These are phyloP conservation scores for Saccostrea echinata DNA, from an alignment of 1,140 invertebrate genomes.

Conservation along the genomic window DNA sequence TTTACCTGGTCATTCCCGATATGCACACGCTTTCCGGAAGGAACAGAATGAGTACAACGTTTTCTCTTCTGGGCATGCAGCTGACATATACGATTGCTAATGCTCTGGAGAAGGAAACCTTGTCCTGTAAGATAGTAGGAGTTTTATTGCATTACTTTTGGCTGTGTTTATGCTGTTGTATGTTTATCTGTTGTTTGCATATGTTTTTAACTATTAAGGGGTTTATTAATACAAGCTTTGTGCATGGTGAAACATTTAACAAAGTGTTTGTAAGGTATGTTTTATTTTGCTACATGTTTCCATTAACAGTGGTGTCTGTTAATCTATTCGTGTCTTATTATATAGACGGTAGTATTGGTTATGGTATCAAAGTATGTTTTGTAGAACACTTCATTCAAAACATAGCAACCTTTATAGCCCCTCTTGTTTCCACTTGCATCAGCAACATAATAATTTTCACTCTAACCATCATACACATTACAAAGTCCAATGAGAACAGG, in stretches of 20 bases:
- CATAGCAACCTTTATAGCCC: conserved; percentile 38
- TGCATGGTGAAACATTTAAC: not conserved
- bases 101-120: not conserved
- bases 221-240: not conserved
- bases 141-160: not conserved
- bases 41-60: not conserved
- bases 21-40: not conserved
- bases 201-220: not conserved
- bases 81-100: not conserved
- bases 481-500: not conserved
- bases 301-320: not conserved
- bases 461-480: conserved; percentile 36
- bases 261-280: not conserved
- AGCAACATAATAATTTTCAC: conserved; percentile 44
- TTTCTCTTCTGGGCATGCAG: not conserved
- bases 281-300: not conserved
- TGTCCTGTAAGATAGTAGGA: not conserved
- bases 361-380: conserved; percentile 38
- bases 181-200: not conserved
- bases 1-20: not conserved
- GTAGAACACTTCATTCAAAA: not conserved
- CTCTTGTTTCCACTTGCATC: conserved; percentile 32
- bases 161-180: not conserved
- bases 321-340: not conserved
- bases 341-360: not conserved